phyloP scores from a whole-genome alignment of 30 jellyfish, hydroid and myxozoan species.

The Clytia hemisphaerica region DNA sequence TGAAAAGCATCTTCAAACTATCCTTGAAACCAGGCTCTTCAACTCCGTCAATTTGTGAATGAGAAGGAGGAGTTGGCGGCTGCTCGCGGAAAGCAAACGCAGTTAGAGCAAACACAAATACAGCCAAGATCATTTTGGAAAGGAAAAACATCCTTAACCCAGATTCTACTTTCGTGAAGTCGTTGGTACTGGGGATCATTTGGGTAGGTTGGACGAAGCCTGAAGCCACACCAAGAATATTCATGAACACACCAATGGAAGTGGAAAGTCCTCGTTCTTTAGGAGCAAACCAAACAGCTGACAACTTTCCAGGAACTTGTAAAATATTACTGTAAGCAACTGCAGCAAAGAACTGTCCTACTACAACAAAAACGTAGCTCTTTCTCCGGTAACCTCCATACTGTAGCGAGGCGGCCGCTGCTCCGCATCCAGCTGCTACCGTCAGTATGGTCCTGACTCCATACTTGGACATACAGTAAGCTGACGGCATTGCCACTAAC shows the following conservation, averaged over 20 bases:
- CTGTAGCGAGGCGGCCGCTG: conserved; percentile 45
- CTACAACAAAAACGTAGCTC: conserved; percentile 36
- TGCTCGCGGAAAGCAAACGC: conserved; percentile 34
- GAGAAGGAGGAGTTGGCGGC: conserved; percentile 48
- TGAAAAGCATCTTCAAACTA: conserved; percentile 34
- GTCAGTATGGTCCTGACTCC: conserved; percentile 53
- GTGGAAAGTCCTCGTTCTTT: conserved; percentile 85
- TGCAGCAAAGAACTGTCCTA: conserved; percentile 76
- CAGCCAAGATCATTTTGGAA: conserved; percentile 48
- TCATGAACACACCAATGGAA: conserved; percentile 71
- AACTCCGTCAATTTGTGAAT: conserved; percentile 43
- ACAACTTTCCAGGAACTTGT: conserved; percentile 68
- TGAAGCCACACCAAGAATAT: conserved; percentile 65
- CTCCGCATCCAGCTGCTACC: conserved; percentile 55
- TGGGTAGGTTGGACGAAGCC: conserved; percentile 77
- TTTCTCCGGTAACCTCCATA: conserved; percentile 49
- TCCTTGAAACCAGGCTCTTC: conserved; percentile 8
- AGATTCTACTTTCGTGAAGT: conserved; percentile 18
- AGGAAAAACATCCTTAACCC: conserved; percentile 34
- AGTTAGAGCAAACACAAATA: conserved; percentile 20
- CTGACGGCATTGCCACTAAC: conserved; percentile 62
- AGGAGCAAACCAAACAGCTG: conserved; percentile 88
- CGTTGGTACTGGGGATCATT: conserved; percentile 33
- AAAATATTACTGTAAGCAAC: conserved; percentile 56
- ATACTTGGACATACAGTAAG: conserved; percentile 41